Base-by-base conservation (phyloP, 2,888 invertebrate species). In the Melipona beecheii region DNA sequence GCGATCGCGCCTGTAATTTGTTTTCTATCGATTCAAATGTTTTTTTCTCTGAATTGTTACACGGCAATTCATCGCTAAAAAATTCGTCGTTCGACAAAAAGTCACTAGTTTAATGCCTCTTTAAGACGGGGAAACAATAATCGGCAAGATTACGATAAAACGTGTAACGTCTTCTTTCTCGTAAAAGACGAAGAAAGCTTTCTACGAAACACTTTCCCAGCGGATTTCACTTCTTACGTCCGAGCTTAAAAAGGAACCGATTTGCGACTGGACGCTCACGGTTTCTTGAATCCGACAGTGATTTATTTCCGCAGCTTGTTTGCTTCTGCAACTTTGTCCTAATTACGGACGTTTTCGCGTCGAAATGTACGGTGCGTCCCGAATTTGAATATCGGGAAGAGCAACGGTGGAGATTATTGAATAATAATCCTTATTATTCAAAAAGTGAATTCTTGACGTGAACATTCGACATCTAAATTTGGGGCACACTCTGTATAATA, bases 11-110 rank as follows among this genome's bases (percentile, higher is more conserved):
- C 24, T 24, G 24, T 24, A 24, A 24, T 24, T 24, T 24, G 24
- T 24, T 24, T 24, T 24, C 24, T 24, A 24, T 24, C 24, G 24
- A 24, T 24, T 24, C 24, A 24, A 24, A 24, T 24, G 24, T 73
- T 60, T 9, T 19, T 49, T 21, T 2, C 6, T 24, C 13, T 27
- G 27, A 27, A 9, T 9, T 19, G 11, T 11, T 49, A 52, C 74
- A 49, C 54, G 52, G 17, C 64, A 21, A 79, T 70, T 70, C 65
- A 70, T 75, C 50, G 64, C 36, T 17, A 27, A 27, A 27, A 27
- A 27, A 27, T 27, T 27, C 27, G 15, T 9, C 19, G n/a, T 31
- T n/a, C 49, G 9, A 19, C 64, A 64, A 75, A 36, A 79, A 79
- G 49, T n/a, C 31, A 31, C 17, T 17, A 24, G 64, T 4, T 79